Conservation (phyloP, 2,888 invertebrate species). For the Ceramica pisi region DNA sequence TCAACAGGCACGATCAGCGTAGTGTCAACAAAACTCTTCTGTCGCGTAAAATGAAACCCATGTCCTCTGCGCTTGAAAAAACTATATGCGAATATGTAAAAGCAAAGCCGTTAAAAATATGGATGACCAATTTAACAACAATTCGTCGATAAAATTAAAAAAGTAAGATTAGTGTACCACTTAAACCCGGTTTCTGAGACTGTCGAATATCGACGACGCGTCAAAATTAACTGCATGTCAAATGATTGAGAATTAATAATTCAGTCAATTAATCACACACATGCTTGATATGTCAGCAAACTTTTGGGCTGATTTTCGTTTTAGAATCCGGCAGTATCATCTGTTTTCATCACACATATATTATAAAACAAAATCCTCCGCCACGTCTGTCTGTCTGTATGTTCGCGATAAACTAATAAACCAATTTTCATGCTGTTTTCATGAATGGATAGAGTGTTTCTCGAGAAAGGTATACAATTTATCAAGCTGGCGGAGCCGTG, state of each 20-base stretch:
- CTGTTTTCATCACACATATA: no score
- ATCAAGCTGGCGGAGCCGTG: no score
- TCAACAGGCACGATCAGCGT: slow-evolving; percentile 78
- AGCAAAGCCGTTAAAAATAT: slow-evolving; percentile 76
- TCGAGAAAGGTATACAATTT: no score
- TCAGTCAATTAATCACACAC: background rate
- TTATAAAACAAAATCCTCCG: no score
- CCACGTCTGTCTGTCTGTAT: no score
- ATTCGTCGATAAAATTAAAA: slow-evolving; percentile 24
- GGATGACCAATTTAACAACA: slow-evolving; percentile 76
- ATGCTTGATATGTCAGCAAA: background rate
- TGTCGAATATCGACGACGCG: background rate
- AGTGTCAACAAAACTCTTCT: slow-evolving; percentile 76
- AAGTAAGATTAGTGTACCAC: background rate
- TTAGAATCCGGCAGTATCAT: background rate
- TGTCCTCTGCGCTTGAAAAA: slow-evolving; percentile 77
- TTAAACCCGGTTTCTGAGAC: background rate
- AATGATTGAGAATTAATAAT: background rate
- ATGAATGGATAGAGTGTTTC: no score
- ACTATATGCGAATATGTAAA: slow-evolving; percentile 76
- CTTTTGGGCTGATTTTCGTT: background rate
- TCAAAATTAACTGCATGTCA: background rate
- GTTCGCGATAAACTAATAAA: no score
- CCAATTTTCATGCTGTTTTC: no score
- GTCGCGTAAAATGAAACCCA: slow-evolving; percentile 74